A percentile compares a stretch with the other conserved stretches of the same genome.
Evolutionary conservation across 2,888 invertebrate genomes (phyloP).

Genomic region (Ormyrus thymus): DNA sequence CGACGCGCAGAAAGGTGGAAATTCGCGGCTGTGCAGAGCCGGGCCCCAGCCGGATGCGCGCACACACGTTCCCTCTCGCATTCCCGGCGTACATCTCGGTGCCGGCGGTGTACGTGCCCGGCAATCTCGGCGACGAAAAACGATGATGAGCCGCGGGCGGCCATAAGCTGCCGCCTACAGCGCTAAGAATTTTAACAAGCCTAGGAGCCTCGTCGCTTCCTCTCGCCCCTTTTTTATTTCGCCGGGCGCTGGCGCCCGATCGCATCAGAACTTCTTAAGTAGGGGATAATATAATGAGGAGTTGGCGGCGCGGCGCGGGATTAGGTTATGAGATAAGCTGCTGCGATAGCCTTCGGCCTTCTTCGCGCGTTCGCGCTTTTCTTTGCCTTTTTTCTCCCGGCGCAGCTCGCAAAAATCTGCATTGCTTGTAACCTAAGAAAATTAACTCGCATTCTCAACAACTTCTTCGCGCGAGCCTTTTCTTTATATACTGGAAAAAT

Average conservation of each 20-base stretch:
- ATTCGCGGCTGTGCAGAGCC: background rate
- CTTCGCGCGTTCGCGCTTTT: background rate
- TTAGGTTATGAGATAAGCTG: slow-evolving; percentile 39
- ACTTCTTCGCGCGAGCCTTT: no score
- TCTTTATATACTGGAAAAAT: background rate
- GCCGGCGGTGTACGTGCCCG: background rate
- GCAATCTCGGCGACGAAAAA: slow-evolving; percentile 38
- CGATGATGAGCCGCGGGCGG: slow-evolving; percentile 27
- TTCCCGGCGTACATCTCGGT: slow-evolving; percentile 8
- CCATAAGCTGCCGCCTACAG: slow-evolving; percentile 58
- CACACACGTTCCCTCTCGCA: background rate
- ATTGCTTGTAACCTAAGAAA: no score
- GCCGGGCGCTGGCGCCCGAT: slow-evolving; percentile 57
- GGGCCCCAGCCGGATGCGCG: slow-evolving; percentile 30
- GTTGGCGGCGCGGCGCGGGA: slow-evolving; percentile 27
- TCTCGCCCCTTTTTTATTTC: background rate
- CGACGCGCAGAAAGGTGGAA: slow-evolving; percentile 25
- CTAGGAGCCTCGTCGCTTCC: slow-evolving; percentile 41
- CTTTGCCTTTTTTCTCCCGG: background rate
- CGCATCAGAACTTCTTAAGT: slow-evolving; percentile 65
- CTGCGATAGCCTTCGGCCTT: slow-evolving; percentile 19
- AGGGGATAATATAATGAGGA: slow-evolving; percentile 60
- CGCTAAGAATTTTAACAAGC: slow-evolving; percentile 70
- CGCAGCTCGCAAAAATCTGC: no score
- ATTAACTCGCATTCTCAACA: no score